Evolutionary conservation across 2,797 vertebrate species (phyloP), one percentile per base, ranked within the genome.

Genomic region (Zalophus californianus): DNA sequence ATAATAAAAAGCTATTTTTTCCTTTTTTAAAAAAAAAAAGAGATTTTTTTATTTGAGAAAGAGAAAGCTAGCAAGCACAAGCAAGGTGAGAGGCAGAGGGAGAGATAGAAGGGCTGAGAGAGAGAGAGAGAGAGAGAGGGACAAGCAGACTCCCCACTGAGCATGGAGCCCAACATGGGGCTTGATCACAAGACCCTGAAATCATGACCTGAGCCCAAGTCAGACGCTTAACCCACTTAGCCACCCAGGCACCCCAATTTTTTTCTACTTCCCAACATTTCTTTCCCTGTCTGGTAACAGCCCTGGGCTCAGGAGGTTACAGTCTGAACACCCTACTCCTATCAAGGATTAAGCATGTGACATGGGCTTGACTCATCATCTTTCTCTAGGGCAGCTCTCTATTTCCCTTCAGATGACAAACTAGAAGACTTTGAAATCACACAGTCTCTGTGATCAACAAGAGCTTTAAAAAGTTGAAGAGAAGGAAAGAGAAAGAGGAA

Each of bases 311-410:
- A 78, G 3, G 14, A 3, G 4, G 2, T 94, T 0, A 5, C 7
- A n/a, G 14, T 83, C 16, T 83, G 29, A 41, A 70, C 2, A 58
- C 0, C 0, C 2, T 0, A 35, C 4, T 38, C 13, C 18, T 7
- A 32, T 38, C 5, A 35, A 90, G 10, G 50, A 66, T 2, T 77
- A 38, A 54, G 11, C 13, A 44, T 13, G 12, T 64, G 78, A 89
- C 2, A 1, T 6, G 70, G 7, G 0, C 1, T 79, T 79, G 12
- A 60, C 32, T 15, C 58, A 32, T 50, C 38, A n/a, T 50, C 35
- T 50, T 56, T 80, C 25, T 73, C 80, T n/a, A 75, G 38, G 38
- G 0, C 2, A 82, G 14, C 35, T 85, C 23, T 86, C 11, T 23
- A 18, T 32, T 92, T 79, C 41, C 8, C 25, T 91, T 66, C 35